Conservation (phyloP, 2,113 vertebrate species). For the Tonatia bakeri region DNA sequence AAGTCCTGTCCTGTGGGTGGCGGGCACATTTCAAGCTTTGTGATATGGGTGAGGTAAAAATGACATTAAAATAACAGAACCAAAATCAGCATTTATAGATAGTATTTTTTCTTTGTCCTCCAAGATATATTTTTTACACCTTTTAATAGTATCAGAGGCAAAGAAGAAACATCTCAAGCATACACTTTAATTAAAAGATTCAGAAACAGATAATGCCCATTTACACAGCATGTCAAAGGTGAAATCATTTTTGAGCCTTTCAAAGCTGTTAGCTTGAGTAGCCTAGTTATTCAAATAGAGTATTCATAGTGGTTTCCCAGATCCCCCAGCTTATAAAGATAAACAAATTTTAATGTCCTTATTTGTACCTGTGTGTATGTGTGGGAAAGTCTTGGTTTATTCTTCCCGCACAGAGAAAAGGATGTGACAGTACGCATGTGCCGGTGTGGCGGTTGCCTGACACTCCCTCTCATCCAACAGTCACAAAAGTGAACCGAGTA, state of each 20-base stretch:
- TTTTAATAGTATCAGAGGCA: constrained; percentile 25
- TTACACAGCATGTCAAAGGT: neutral
- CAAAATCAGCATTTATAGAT: neutral
- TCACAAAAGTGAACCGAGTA: neutral
- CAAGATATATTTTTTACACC: neutral
- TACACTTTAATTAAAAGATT: neutral
- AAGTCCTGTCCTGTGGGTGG: no score
- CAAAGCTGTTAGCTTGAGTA: constrained; percentile 38
- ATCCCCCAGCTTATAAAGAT: neutral
- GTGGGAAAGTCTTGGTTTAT: neutral
- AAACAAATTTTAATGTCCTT: neutral
- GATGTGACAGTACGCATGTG: neutral
- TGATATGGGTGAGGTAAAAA: neutral
- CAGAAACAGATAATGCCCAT: neutral
- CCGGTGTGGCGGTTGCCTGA: neutral
- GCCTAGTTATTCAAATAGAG: constrained; percentile 27
- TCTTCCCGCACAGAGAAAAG: neutral
- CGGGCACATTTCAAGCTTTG: neutral
- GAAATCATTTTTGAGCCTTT: constrained; percentile 39
- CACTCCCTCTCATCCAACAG: neutral
- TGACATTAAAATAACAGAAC: constrained; percentile 19
- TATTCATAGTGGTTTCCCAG: neutral
- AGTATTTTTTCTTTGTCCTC: neutral
- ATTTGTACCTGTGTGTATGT: neutral
- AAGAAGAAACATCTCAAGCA: neutral